These are phyloP conservation scores for Hozukius guyotensis DNA, from an alignment of 2,797 vertebrate species.

Conservation along the genomic window DNA sequence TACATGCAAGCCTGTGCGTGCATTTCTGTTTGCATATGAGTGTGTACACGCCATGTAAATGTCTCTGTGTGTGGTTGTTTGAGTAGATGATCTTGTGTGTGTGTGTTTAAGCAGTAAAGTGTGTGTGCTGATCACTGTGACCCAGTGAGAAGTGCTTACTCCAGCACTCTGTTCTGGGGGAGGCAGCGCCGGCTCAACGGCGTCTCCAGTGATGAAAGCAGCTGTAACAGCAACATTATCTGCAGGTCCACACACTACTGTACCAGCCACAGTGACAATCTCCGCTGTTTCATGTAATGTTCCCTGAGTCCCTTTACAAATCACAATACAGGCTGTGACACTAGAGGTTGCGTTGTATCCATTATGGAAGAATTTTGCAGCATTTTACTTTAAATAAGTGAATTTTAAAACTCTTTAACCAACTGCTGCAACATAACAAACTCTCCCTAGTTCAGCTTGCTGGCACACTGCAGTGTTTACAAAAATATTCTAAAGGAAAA, in stretches of 20 bases:
- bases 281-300: constrained; percentile 25
- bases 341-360: neutral
- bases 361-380: neutral
- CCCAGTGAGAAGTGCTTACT: constrained; percentile 67
- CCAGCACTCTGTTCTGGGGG: constrained; percentile 57
- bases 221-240: constrained; percentile 60
- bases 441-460: neutral
- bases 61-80: neutral
- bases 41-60: neutral
- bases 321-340: constrained; percentile 3
- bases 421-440: neutral
- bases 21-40: neutral
- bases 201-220: constrained; percentile 60
- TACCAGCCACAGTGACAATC: constrained; percentile 14
- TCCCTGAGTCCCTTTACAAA: constrained; percentile 16
- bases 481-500: neutral
- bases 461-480: neutral
- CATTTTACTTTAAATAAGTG: neutral
- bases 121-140: constrained; percentile 62
- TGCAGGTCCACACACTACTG: constrained; percentile 33
- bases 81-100: constrained; percentile 7
- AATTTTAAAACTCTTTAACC: neutral
- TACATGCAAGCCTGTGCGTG: neutral
- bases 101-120: constrained; percentile 24
- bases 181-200: constrained; percentile 44